Percentiles rank a stretch among this genome's conserved stretches.
Conservation (phyloP, 1,140 invertebrate species). For the Drosophila rhopaloa region DNA sequence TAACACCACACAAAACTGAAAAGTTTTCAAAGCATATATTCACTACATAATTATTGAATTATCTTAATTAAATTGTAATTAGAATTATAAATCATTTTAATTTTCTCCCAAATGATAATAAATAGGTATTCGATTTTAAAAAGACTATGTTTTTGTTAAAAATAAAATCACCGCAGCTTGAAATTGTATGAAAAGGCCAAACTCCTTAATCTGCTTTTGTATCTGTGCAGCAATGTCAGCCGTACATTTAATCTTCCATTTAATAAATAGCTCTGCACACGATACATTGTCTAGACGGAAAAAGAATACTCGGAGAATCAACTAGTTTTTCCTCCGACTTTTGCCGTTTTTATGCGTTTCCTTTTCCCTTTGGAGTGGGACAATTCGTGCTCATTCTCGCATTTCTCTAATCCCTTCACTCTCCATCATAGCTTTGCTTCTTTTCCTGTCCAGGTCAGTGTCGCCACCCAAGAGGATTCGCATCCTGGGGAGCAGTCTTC, state of each 20-base stretch:
- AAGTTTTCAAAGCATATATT: too few relatives aligned
- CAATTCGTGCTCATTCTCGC: slow-evolving; percentile 20
- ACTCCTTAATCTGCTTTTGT: neutral
- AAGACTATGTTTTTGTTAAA: too few relatives aligned
- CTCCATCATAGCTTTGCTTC: slow-evolving; percentile 8
- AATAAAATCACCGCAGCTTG: neutral
- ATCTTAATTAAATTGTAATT: too few relatives aligned
- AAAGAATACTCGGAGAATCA: slow-evolving; percentile 3
- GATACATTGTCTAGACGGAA: slow-evolving; percentile 8
- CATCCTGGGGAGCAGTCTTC: neutral
- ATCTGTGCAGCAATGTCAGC: neutral
- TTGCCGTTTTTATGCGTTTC: slow-evolving; percentile 42
- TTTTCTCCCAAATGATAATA: too few relatives aligned
- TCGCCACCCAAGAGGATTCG: slow-evolving; percentile 26
- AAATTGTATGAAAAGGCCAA: neutral
- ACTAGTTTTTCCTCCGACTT: slow-evolving; percentile 37
- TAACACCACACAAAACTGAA: too few relatives aligned
- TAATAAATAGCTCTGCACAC: slow-evolving; percentile 54
- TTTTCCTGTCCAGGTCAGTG: slow-evolving; percentile 42
- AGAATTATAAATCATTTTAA: too few relatives aligned
- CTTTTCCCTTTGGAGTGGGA: slow-evolving; percentile 16
- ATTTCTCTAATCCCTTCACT: slow-evolving; percentile 58
- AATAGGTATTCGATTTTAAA: too few relatives aligned
- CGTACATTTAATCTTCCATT: slow-evolving; percentile 13
- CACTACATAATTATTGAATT: too few relatives aligned